A percentile compares a stretch with the other conserved stretches of the same genome.
Evolutionary conservation across 1,140 invertebrate genomes (phyloP).

Genomic region (Mycetomoellerius zeteki): DNA sequence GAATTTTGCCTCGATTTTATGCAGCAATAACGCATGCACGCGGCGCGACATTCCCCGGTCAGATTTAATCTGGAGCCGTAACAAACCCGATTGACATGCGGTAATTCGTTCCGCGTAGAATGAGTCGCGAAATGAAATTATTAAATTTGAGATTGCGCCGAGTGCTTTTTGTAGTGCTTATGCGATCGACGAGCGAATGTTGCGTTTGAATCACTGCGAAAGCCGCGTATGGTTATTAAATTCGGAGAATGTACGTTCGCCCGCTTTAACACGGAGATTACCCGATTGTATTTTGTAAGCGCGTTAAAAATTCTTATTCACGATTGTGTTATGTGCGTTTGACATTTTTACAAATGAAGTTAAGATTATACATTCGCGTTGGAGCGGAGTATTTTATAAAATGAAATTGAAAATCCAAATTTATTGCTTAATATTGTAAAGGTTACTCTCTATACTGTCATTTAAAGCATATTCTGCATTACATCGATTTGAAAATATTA

Average conservation of each 20-base stretch:
- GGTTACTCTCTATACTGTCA: background rate
- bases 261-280: background rate
- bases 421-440: background rate
- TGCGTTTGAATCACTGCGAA: slow-evolving; percentile 8
- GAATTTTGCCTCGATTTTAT: slow-evolving; percentile 66
- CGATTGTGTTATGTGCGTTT: background rate
- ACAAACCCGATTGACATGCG: slow-evolving; percentile 59
- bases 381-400: background rate
- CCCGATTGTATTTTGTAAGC: background rate
- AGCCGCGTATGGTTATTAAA: slow-evolving; percentile 37
- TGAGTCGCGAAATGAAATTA: slow-evolving; percentile 58
- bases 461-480: background rate
- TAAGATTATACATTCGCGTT: background rate
- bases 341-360: background rate
- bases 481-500: slow-evolving; percentile 12
- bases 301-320: background rate
- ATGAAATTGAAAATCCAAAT: background rate
- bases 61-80: slow-evolving; percentile 66
- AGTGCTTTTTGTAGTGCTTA: slow-evolving; percentile 42
- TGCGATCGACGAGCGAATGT: slow-evolving; percentile 31
- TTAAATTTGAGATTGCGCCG: slow-evolving; percentile 59
- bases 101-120: slow-evolving; percentile 55
- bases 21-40: slow-evolving; percentile 25
- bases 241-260: background rate
- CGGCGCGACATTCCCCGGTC: slow-evolving; percentile 15